A percentile compares a stretch with the other conserved stretches of the same genome.
Conservation (phyloP, 2,797 vertebrate genomes). For the Characodon lateralis region DNA sequence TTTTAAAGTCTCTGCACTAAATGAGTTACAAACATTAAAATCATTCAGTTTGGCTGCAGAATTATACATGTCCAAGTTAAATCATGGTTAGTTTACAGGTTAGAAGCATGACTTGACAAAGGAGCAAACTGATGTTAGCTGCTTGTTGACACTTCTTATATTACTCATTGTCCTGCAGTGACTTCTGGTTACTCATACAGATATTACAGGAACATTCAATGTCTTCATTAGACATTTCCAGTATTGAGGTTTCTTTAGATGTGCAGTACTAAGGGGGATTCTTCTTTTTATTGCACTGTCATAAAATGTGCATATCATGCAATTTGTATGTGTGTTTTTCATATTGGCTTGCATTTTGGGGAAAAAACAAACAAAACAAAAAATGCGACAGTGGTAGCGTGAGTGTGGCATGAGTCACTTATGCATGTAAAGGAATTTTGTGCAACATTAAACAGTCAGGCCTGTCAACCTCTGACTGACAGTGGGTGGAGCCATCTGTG, state of each 20-base stretch:
- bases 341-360: neutral
- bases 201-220: neutral
- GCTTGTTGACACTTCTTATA: neutral
- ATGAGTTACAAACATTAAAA: neutral
- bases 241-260: neutral
- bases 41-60: too few species aligned
- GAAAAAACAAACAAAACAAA: neutral
- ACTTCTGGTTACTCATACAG: neutral
- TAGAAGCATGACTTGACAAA: neutral
- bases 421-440: neutral
- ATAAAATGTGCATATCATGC: conserved; percentile 3
- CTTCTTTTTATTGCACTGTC: neutral
- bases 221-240: neutral
- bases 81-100: too few species aligned
- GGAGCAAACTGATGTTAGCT: conserved; percentile 1
- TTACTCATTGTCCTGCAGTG: neutral
- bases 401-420: neutral
- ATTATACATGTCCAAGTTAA: too few species aligned
- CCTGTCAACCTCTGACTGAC: neutral
- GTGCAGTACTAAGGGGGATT: neutral
- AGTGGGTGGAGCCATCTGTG: neutral
- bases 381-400: neutral
- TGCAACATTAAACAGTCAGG: neutral
- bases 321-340: conserved; percentile 2
- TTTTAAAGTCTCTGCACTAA: neutral